A percentile compares a stretch with the other conserved stretches of the same genome.
These are phyloP conservation scores for Pygmarrhopalites habei DNA, from an alignment of 1,140 invertebrate species.

Conservation along the genomic window DNA sequence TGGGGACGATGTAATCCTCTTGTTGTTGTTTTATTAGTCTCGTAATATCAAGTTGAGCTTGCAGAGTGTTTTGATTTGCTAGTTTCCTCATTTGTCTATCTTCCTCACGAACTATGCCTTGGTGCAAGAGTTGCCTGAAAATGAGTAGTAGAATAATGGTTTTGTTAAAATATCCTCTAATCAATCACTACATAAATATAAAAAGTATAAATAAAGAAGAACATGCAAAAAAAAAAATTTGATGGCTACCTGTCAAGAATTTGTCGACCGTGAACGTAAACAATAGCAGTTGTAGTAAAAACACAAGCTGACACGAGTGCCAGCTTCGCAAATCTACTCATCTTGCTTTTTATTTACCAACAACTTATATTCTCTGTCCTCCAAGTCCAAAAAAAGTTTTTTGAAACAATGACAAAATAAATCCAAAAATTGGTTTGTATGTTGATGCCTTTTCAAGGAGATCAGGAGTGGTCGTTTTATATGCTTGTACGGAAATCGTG, in stretches of 20 bases:
- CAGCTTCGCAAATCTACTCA: conserved; percentile 8
- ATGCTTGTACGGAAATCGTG: too few species aligned
- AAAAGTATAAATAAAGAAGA: neutral
- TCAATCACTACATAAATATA: neutral
- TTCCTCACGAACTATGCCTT: conserved; percentile 5
- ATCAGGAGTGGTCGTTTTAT: too few species aligned
- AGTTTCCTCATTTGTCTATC: neutral
- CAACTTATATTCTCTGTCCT: too few species aligned
- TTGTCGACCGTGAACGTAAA: conserved; percentile 8
- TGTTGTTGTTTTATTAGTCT: neutral
- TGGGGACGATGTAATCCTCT: too few species aligned
- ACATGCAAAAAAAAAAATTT: neutral
- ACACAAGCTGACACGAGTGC: neutral
- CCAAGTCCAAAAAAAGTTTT: too few species aligned
- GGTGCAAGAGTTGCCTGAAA: neutral
- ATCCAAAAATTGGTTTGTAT: too few species aligned
- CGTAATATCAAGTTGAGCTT: conserved; percentile 9
- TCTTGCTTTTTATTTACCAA: neutral
- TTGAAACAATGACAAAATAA: too few species aligned
- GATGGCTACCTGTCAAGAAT: neutral
- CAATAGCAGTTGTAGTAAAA: neutral
- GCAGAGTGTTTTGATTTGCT: neutral
- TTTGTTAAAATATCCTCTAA: neutral
- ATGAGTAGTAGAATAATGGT: neutral
- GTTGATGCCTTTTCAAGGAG: too few species aligned